phyloP scores from a whole-genome alignment of 2,888 invertebrate species.

The Caenorhabditis imperialis region DNA sequence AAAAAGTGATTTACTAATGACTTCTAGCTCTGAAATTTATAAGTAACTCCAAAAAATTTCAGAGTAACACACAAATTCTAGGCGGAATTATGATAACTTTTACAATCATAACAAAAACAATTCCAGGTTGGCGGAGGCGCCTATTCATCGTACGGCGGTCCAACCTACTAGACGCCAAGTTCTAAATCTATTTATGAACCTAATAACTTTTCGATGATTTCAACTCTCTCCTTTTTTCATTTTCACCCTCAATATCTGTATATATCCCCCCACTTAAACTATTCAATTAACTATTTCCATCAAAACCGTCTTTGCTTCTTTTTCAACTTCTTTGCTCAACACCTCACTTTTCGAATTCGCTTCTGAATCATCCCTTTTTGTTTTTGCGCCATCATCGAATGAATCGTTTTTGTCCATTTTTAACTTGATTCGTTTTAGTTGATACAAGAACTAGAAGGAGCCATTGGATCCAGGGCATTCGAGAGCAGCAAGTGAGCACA shows the following conservation, averaged over 20 bases:
- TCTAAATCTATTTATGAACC: no score
- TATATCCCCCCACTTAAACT: slow-evolving; percentile 22
- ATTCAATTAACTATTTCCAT: slow-evolving; percentile 22
- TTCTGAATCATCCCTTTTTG: slow-evolving; percentile 12
- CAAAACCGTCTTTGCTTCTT: slow-evolving; percentile 15
- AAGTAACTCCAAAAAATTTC: no score
- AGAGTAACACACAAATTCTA: no score
- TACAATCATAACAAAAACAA: background rate
- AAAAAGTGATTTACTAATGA: no score
- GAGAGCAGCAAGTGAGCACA: no score
- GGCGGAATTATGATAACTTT: background rate
- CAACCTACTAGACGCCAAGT: slow-evolving; percentile 36
- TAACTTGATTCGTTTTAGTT: no score
- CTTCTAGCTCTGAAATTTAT: no score
- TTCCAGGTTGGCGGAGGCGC: slow-evolving; percentile 54
- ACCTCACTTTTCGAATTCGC: slow-evolving; percentile 14
- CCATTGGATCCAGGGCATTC: no score
- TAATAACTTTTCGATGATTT: no score
- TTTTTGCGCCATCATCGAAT: slow-evolving; percentile 29
- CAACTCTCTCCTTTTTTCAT: no score
- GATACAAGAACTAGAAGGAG: no score
- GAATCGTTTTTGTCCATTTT: no score
- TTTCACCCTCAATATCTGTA: slow-evolving; percentile 24
- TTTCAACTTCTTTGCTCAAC: slow-evolving; percentile 25
- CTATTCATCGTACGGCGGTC: slow-evolving; percentile 57